phyloP scores from a whole-genome alignment of 1,140 invertebrate genomes.

The Ips typographus region DNA sequence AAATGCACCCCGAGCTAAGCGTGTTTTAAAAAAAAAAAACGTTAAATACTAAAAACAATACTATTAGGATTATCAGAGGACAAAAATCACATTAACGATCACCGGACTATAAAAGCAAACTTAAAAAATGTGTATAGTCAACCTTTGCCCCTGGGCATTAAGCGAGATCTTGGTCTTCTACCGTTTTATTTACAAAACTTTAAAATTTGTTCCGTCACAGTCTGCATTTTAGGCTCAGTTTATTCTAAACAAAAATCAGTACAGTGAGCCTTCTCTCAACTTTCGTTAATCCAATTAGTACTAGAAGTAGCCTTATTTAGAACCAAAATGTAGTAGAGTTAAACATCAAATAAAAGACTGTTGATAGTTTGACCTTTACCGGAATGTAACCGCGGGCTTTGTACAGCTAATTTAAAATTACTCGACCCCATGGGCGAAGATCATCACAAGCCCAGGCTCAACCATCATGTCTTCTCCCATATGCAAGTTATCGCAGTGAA shows the following conservation, averaged over 20 bases:
- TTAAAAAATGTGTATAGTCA: too few relatives aligned
- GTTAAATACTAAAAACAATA: background rate
- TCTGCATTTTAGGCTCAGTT: background rate
- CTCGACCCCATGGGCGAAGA: constrained; percentile 97
- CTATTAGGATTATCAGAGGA: background rate
- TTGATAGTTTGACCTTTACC: background rate
- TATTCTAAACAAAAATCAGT: background rate
- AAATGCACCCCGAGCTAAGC: background rate
- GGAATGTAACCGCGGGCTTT: background rate
- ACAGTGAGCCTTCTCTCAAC: background rate
- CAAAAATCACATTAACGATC: background rate
- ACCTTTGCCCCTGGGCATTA: background rate
- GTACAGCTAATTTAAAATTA: constrained; percentile 50
- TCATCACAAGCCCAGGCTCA: constrained; percentile 97
- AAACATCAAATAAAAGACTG: background rate
- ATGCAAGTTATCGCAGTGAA: constrained; percentile 92
- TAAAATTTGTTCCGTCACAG: background rate
- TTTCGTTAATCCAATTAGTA: background rate
- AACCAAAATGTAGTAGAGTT: background rate
- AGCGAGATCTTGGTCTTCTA: background rate
- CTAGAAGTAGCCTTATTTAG: background rate
- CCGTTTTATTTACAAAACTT: background rate
- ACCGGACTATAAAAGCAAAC: background rate
- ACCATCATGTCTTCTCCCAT: constrained; percentile 95
- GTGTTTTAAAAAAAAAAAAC: background rate